Base-by-base conservation (phyloP, 2,888 invertebrate species). In the Amphipyra tragopoginis region DNA sequence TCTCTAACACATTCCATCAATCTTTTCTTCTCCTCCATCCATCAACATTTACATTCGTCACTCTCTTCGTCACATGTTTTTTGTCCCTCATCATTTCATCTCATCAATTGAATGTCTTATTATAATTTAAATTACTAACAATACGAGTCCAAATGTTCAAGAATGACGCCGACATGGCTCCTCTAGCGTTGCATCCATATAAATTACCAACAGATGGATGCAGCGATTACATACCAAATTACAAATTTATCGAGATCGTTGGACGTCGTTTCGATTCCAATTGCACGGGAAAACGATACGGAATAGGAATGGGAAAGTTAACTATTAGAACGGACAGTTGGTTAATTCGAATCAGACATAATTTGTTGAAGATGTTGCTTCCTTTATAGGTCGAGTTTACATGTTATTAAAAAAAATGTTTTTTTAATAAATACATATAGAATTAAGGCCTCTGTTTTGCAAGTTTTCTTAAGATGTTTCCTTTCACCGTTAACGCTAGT, bases 221-320 rank as follows among this genome's bases (percentile, higher is more conserved):
- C 67, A 74, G 60, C 77, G 85, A 86, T 90, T 85, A 87, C 84
- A 83, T 83, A 83, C 83, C 81, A 86, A 87, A 90, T 89, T 85
- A 89, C 84, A 67, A 84, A 86, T 87, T 85, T 86, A 88, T 88
- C 80, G 82, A 86, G 84, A 86, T 84, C 77, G 80, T 81, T 79
- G 77, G 73, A 72, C 61, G 71, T 79, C 75, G 74, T 79, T 84
- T 79, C 80, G 80, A 84, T 85, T 86, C 81, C 82, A 79, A 83
- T 80, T 83, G 77, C 81, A 76, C 81, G 83, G 74, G 87, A 86
- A 87, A 87, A 82, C 81, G 68, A 68, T 67, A 70, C 75, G 74
- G 77, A 67, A 78, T 70, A 75, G 75, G 75, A 81, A 82, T 67
- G 75, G 75, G 82, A 84, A 83, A 84, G 80, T 79, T 70, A n/a